A percentile compares a stretch with the other conserved stretches of the same genome.
phyloP scores from a whole-genome alignment of 2,113 vertebrate genomes.

The Malurus melanocephalus region DNA sequence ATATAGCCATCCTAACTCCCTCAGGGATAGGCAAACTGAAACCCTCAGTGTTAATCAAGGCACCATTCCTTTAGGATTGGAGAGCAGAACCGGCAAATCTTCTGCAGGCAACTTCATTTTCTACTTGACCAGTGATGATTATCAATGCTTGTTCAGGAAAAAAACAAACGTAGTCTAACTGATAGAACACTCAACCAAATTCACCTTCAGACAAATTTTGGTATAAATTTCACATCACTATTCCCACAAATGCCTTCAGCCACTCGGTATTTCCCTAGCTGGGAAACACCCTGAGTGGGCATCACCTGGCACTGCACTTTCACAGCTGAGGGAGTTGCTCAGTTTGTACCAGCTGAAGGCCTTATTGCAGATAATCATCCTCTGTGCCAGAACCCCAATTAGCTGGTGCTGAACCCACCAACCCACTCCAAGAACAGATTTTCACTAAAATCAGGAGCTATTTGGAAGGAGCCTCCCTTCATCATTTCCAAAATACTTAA shows the following conservation, averaged over 20 bases:
- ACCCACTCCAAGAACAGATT: not conserved
- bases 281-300: not conserved
- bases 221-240: not conserved
- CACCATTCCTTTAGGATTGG: not conserved
- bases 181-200: not conserved
- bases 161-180: not conserved
- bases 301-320: not conserved
- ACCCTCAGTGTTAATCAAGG: not conserved
- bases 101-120: not conserved
- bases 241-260: not conserved
- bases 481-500: not conserved
- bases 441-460: not conserved
- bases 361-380: not conserved
- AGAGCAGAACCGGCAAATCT: not conserved
- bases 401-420: not conserved
- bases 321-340: not conserved
- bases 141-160: not conserved
- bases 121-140: not conserved
- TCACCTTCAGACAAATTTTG: not conserved
- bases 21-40: not conserved
- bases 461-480: not conserved
- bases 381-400: not conserved
- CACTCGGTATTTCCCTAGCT: not conserved
- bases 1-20: not conserved
- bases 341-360: not conserved